Evolutionary conservation across 2,888 invertebrate species (phyloP), one percentile per base, ranked within the genome.

Genomic region (Caenorhabditis sp.): DNA sequence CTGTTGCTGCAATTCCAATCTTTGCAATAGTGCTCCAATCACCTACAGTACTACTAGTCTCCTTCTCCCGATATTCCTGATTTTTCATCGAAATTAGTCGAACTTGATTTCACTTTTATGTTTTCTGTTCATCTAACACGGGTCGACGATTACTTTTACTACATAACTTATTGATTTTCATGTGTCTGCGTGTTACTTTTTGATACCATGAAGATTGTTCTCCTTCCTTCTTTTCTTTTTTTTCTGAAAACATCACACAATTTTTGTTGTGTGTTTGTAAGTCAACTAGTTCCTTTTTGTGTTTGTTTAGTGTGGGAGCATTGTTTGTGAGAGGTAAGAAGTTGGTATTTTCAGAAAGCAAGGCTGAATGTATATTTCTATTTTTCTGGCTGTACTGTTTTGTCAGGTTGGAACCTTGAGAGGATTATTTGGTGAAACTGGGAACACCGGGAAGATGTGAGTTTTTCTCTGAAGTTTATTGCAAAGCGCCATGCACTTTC

Each of bases 1-100:
- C 5, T 74, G 74, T 36, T 74, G 74, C 63, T 74, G 74, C 63
- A 69, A 63, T 20, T 66, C 69, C 49, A 63, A 63, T 43, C 61
- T 70, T 50, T 74, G 74, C 63, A 74, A 74, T 10, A 31, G 5
- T 60, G 63, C 63, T 4, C 26, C 63, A 8, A 56, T 1, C 56
- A 56, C n/a, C 52, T 23, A 2, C 2, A 23, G n/a, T 52, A 4
- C 23, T 10, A 50, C 20, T 10, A n/a, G 4, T 52, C 21, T 52
- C 8, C 5, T 23, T 52, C 12, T 21, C 52, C 3, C 21, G 52
- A 52, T 3, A 52, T 3, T 52, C 5, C 17, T 50, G 14, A n/a
- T 21, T 20, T 52, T 52, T 20, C 21, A 23, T 52, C 21, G 1
- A 21, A 21, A 4, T 8, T 23, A 21, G 23, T 23, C 52, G 52